These are phyloP conservation scores for Corydoras maculifer DNA, from an alignment of 2,113 vertebrate species.

Conservation along the genomic window DNA sequence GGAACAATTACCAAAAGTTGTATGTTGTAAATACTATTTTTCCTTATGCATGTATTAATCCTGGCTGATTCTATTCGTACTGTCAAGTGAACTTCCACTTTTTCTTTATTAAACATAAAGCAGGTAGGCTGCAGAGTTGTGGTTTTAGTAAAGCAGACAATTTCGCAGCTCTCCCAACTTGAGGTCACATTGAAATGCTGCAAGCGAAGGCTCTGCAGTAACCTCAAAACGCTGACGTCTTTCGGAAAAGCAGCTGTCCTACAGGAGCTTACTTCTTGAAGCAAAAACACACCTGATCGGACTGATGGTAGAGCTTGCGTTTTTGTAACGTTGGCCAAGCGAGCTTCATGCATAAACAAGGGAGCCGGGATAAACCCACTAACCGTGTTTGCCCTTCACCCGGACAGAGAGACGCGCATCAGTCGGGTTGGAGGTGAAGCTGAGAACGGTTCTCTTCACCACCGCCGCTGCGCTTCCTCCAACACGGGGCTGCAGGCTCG, in stretches of 20 bases:
- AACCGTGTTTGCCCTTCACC: slow-evolving; percentile 5
- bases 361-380: neutral
- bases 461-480: neutral
- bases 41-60: no score
- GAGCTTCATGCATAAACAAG: neutral
- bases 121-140: no score
- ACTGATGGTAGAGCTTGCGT: neutral
- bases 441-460: neutral
- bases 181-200: slow-evolving; percentile 20
- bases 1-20: no score
- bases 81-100: no score
- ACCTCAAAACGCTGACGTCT: slow-evolving; percentile 54
- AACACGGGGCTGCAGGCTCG: neutral
- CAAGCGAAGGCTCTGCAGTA: slow-evolving; percentile 44
- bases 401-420: neutral
- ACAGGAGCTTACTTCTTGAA: neutral
- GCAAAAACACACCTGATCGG: neutral
- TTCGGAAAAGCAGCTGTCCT: slow-evolving; percentile 21
- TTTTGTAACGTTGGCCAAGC: neutral
- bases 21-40: no score
- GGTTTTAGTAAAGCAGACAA: neutral
- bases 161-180: neutral
- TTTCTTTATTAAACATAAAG: no score
- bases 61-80: no score
- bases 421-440: neutral